Evolutionary conservation across 2,797 vertebrate species (phyloP), one percentile per base, ranked within the genome.

Genomic region (Acomys russatus): DNA sequence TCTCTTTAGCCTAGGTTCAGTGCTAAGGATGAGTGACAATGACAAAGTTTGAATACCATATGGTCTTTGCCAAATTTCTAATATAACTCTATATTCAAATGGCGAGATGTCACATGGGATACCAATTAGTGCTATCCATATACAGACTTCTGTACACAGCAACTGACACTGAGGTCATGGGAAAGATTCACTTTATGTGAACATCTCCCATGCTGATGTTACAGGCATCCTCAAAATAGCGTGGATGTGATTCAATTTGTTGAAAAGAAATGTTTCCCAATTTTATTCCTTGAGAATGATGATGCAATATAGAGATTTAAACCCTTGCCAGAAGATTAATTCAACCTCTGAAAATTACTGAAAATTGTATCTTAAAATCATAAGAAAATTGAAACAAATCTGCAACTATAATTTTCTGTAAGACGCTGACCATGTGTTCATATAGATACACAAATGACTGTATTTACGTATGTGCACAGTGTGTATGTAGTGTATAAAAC

Each of bases 41-140:
- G 33, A 17, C 28, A 92, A 70, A 73, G 33, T 93, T 88, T 70
- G 79, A 91, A 90, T 30, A 80, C 12, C 2, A 1, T 64, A 25
- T 88, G 51, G 80, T 96, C 33, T 38, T 92, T 91, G 25, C 74
- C 25, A 23, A 78, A 76, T 89, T 91, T 88, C 74, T 49, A 95
- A 0, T 77, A 3, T 91, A 61, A 61, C 6, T 88, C 3, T 78
- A 66, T 7, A 30, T 66, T 38, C 20, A 79, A 91, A 64, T 15
- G 92, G 14, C 14, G 70, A 83, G 44, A 20, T 73, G 15, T 94
- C 68, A 51, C 22, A 68, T 61, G 90, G 20, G 17, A 84, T 87
- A 33, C 38, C 15, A 94, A 38, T 91, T 5, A 56, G 1, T 9
- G 38, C 79, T 71, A 35, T 51, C 28, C 84, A 38, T 35, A 8